A percentile compares a stretch with the other conserved stretches of the same genome.
Evolutionary conservation across 2,888 invertebrate genomes (phyloP).

Genomic region (Uropetala carovei): DNA sequence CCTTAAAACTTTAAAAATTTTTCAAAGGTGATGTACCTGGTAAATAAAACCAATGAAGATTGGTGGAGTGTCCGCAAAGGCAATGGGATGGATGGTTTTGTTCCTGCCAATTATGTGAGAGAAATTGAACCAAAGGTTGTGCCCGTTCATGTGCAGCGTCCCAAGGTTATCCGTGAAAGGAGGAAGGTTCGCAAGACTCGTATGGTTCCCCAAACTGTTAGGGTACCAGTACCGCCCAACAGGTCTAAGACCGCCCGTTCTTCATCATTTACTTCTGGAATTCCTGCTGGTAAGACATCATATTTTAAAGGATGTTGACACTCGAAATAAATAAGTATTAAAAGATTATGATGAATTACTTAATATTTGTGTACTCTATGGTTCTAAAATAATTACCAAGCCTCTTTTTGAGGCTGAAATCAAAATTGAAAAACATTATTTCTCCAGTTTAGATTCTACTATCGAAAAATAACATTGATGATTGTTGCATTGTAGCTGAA

Average conservation of each 20-base stretch:
- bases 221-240: conserved; percentile 33
- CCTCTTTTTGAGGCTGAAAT: too few relatives aligned
- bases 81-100: conserved; percentile 95
- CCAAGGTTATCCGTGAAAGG: conserved; percentile 88
- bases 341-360: too few relatives aligned
- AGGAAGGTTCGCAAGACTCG: conserved; percentile 94
- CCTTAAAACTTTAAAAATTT: background rate
- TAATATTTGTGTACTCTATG: too few relatives aligned
- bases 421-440: too few relatives aligned
- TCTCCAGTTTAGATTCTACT: too few relatives aligned
- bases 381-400: too few relatives aligned
- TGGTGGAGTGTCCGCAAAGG: conserved; percentile 99
- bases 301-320: too few relatives aligned
- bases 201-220: conserved; percentile 89
- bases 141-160: conserved; percentile 88
- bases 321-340: too few relatives aligned
- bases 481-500: too few relatives aligned
- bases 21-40: conserved; percentile 86
- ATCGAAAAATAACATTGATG: too few relatives aligned
- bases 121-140: conserved; percentile 93
- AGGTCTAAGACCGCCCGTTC: conserved; percentile 28
- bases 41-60: conserved; percentile 96
- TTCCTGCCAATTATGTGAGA: conserved; percentile 97
- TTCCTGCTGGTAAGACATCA: conserved; percentile 45
- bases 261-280: conserved; percentile 55